These are phyloP conservation scores for Deilephila porcellus DNA, from an alignment of 2,888 invertebrate species.

Conservation along the genomic window DNA sequence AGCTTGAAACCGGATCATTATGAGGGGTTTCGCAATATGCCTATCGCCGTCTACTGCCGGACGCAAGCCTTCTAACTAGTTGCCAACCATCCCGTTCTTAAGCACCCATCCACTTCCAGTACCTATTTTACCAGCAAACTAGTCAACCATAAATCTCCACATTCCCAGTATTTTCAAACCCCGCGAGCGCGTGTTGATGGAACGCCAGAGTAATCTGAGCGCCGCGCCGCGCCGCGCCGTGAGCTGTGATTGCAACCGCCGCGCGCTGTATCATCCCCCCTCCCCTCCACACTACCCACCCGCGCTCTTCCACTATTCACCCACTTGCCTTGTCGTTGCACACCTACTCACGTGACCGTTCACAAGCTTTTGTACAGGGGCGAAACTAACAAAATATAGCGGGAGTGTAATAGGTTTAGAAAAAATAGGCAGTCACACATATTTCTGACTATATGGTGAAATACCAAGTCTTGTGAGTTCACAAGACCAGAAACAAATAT, in stretches of 20 bases:
- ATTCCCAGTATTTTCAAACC: neutral
- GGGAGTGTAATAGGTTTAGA: too few relatives aligned
- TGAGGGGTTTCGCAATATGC: too few relatives aligned
- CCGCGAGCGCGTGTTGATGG: conserved; percentile 20
- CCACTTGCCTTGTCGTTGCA: neutral
- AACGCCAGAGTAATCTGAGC: conserved; percentile 16
- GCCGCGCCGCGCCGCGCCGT: neutral
- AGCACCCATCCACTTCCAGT: too few relatives aligned
- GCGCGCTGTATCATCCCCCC: neutral
- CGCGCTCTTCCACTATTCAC: neutral
- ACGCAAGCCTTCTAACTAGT: too few relatives aligned
- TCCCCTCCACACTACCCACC: neutral
- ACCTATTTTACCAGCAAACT: too few relatives aligned
- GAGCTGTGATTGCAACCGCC: conserved; percentile 13
- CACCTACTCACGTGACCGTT: neutral
- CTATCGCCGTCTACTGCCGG: too few relatives aligned
- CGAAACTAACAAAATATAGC: neutral
- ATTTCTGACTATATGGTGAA: too few relatives aligned
- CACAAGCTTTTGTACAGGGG: neutral
- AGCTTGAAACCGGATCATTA: too few relatives aligned
- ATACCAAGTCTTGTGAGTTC: too few relatives aligned
- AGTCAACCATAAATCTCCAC: neutral
- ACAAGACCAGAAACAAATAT: too few relatives aligned
- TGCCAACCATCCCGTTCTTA: too few relatives aligned
- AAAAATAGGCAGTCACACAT: too few relatives aligned